Evolutionary conservation across 2,888 invertebrate species (phyloP), one percentile per base, ranked within the genome.

Genomic region (Cataglyphis albicans): DNA sequence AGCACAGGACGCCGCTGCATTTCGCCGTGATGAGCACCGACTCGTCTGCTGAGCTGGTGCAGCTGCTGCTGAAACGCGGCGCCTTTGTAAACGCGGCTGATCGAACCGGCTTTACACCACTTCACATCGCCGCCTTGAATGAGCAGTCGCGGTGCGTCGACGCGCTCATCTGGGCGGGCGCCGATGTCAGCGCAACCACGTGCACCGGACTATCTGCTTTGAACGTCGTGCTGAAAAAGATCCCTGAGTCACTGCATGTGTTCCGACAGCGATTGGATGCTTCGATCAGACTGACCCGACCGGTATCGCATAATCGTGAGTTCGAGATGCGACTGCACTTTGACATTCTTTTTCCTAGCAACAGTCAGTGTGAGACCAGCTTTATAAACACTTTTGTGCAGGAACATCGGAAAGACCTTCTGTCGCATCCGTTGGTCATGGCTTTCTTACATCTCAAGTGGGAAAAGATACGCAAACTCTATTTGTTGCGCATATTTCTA

Each of bases 391-490:
- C 94, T 7, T 95, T 95, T 82, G 93, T 95, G 0, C 94, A 94
- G 63, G 95, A 95, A 75, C 95, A 95, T 3, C 94, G 95, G 25
- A 95, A 95, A 70, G 95, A 95, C 64, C 86, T 95, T 5, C 90
- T 95, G 9, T 94, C 95, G 3, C 95, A 95, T 90, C 95, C 95
- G 0, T 89, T 95, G 5, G 95, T 95, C 7, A 95, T 95, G 92
- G 95, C 95, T 0, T 95, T 95, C 63, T 91, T 95, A 2, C 94
- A 95, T 73, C 90, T 95, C 1, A 95, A 95, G 83, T 95, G 95
- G 95, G 93, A 95, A 82, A 94, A 95, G 73, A 95, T 95, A n/a
- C 90, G 95, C 0, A 95, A 95, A 70, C 95, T 95, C 84, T 95
- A 95, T 86, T 82, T 95, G 0, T 88, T 92, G 63, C 91, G 93